phyloP scores from a whole-genome alignment of 2,888 invertebrate genomes.

The Minunthozetes semirufus region DNA sequence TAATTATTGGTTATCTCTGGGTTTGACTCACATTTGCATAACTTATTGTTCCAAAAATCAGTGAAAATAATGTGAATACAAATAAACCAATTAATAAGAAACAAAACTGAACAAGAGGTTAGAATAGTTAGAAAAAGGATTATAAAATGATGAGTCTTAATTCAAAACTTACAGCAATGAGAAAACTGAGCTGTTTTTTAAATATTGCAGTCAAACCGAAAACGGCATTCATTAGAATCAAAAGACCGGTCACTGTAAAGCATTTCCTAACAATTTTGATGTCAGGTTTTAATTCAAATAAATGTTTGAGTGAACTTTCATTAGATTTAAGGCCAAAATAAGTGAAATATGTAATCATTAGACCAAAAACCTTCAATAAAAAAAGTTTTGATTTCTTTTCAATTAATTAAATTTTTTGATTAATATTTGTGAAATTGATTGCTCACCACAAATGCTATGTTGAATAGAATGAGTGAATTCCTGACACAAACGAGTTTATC shows the following conservation, averaged over 20 bases:
- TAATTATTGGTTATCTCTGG: neutral
- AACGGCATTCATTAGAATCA: neutral
- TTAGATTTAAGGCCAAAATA: neutral
- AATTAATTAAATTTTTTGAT: too few species aligned
- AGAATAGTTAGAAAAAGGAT: neutral
- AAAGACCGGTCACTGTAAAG: neutral
- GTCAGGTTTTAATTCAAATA: neutral
- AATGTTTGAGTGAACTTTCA: neutral
- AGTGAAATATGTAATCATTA: conserved; percentile 5
- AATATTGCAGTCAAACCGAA: conserved; percentile 5
- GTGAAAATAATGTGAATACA: conserved; percentile 3
- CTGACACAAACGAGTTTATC: neutral
- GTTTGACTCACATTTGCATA: neutral
- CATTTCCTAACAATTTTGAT: conserved; percentile 7
- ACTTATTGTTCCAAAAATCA: conserved; percentile 1
- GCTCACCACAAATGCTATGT: conserved; percentile 1
- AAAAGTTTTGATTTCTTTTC: neutral
- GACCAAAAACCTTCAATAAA: neutral
- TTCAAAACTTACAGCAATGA: conserved; percentile 11
- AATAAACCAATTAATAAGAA: conserved; percentile 19
- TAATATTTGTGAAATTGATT: too few species aligned
- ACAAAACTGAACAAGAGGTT: neutral
- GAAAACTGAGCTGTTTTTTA: conserved; percentile 8
- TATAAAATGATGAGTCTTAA: too few species aligned
- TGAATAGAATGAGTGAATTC: conserved; percentile 9